Evolutionary conservation across 1,140 invertebrate genomes (phyloP).

Genomic region (Drosophila grimshawi): DNA sequence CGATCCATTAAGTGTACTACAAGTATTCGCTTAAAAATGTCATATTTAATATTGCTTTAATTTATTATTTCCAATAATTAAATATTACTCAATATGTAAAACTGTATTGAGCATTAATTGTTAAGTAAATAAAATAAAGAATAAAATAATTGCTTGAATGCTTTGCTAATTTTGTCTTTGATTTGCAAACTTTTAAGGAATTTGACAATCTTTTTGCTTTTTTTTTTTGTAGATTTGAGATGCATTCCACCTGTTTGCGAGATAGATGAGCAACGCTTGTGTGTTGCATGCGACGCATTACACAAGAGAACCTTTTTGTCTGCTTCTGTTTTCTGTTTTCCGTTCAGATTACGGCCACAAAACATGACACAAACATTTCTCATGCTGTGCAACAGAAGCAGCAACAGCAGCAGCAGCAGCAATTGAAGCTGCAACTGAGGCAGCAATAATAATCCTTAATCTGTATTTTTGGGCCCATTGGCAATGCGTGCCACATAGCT

Average conservation of each 20-base stretch:
- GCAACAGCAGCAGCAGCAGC: background rate
- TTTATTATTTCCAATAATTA: too few species aligned
- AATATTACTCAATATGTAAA: too few species aligned
- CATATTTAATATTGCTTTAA: too few species aligned
- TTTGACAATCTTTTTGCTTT: slow-evolving; percentile 7
- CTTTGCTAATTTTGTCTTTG: background rate
- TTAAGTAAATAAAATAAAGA: background rate
- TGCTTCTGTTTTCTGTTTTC: slow-evolving; percentile 8
- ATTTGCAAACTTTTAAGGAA: slow-evolving; percentile 4
- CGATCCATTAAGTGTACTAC: too few species aligned
- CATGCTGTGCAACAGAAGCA: slow-evolving; percentile 47
- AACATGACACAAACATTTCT: slow-evolving; percentile 69
- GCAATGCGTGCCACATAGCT: slow-evolving; percentile 52
- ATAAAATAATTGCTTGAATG: background rate
- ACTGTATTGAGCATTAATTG: too few species aligned
- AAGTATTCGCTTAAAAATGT: too few species aligned
- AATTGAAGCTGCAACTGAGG: slow-evolving; percentile 11
- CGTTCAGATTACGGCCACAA: slow-evolving; percentile 45
- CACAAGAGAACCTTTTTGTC: slow-evolving; percentile 25
- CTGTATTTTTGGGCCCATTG: slow-evolving; percentile 32
- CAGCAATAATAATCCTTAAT: slow-evolving; percentile 54
- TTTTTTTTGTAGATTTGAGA: background rate
- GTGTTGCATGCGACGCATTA: slow-evolving; percentile 15
- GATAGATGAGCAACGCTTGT: background rate
- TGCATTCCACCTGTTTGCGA: slow-evolving; percentile 22